Evolutionary conservation across 2,888 invertebrate species (phyloP), one percentile per base, ranked within the genome.

Genomic region (Trimorus sp.): DNA sequence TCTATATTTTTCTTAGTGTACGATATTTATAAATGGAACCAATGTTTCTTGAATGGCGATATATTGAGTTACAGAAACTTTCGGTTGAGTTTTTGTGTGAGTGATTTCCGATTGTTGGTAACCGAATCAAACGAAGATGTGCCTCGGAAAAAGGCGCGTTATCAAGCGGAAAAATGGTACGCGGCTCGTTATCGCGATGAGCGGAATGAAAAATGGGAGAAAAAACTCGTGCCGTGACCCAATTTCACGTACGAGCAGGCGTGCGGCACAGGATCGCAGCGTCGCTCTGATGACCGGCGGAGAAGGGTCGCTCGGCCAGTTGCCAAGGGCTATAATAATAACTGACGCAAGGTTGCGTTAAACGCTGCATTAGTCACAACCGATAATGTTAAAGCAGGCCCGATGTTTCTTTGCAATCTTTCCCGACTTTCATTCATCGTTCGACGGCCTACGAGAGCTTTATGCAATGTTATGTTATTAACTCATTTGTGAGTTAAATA

Each of bases 311-410:
- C 70, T 65, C 62, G 70, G 62, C 82, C 83, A 69, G 85, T 86
- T 86, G 87, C 87, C 89, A 86, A 88, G 85, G 89, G 88, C 87
- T 87, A 86, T 88, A 88, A 89, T 88, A 88, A 88, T 87, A 88
- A 88, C 87, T 86, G 88, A 87, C 86, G 84, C 84, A 87, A 88
- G 88, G 86, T 86, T 88, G 87, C 88, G 85, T 87, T 88, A 88
- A 89, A 87, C 86, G 87, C 85, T 85, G 86, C 88, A 88, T 89
- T 89, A 89, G 89, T 89, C 87, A 89, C 87, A 88, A 88, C 87
- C 86, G 88, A 89, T 87, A 89, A 88, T 89, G 87, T 89, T 88
- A 86, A 87, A 89, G 86, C 86, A 84, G 83, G 84, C 84, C 83
- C 84, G 85, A 85, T 80, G 85, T 85, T 86, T 79, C 84, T 84